Evolutionary conservation across 2,888 invertebrate genomes (phyloP), one percentile per base, ranked within the genome.

Genomic region (Pseudeuparius sepicola): DNA sequence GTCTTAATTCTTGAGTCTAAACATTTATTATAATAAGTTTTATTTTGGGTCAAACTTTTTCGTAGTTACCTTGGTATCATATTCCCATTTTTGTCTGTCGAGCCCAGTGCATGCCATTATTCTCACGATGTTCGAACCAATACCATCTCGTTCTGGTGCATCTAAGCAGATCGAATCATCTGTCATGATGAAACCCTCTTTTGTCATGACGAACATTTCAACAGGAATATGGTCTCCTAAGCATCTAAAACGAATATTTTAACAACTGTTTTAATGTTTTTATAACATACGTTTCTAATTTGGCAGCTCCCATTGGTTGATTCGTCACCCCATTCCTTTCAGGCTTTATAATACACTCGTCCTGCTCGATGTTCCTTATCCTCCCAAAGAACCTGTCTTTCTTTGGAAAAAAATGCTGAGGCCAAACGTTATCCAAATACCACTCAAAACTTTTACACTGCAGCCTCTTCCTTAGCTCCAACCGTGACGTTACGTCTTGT

Each of bases 341-440:
- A 2, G 78, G 74, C 49, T 73, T 73, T 53, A 77, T 73, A 5
- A 83, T 55, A 54, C 83, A 83, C 51, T 70, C 46, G 39, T 62
- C 45, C 35, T 46, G 34, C 0, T 45, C 51, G 4, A 66, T 52
- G 52, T 78, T 62, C 53, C 54, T 46, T 15, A 92, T 89, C 65
- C 84, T 78, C 18, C 96, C 97, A 56, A 97, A 89, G 65, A 89
- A 88, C 43, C 87, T 70, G 46, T 83, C 79, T 2, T 81, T 71
- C 15, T 76, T 80, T 0, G 97, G 97, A 52, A 97, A 85, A 59
- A 94, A 97, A 56, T 97, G 85, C 55, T 94, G 86, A 0, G 93
- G 93, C 89, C 96, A 98, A 14, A 98, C 75, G 52, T 86, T 87
- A 34, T 87, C 78, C 47, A 98, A 67, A 60, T 93, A 98, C 96